A percentile compares a stretch with the other conserved stretches of the same genome.
These are phyloP conservation scores for Grantiella picta DNA, from an alignment of 2,113 vertebrate species.

Conservation along the genomic window DNA sequence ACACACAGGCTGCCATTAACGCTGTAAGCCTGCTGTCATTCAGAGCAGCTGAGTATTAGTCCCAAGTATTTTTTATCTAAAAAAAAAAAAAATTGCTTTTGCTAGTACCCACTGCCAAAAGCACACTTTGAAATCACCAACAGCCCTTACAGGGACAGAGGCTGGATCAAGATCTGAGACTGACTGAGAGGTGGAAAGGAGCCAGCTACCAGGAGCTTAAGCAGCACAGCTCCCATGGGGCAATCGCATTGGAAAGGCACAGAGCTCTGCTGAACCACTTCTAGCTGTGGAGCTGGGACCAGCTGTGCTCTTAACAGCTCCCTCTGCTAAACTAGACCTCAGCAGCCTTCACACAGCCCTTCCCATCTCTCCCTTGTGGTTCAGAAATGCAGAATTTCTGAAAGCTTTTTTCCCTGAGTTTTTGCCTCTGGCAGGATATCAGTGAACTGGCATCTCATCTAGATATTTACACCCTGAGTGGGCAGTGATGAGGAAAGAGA, in stretches of 20 bases:
- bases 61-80: not conserved
- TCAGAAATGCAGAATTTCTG: not conserved
- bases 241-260: not conserved
- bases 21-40: not conserved
- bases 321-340: not conserved
- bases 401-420: not conserved
- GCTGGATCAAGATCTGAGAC: not conserved
- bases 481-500: not conserved
- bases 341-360: not conserved
- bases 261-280: not conserved
- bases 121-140: not conserved
- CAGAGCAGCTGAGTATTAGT: not conserved
- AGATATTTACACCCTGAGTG: not conserved
- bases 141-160: not conserved
- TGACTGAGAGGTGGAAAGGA: not conserved
- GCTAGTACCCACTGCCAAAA: not conserved
- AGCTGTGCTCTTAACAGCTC: not conserved
- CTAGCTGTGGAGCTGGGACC: not conserved
- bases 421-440: not conserved
- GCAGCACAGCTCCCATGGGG: not conserved
- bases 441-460: not conserved
- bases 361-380: not conserved
- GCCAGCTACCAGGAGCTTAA: not conserved
- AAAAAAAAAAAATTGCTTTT: not conserved
- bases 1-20: not conserved